A percentile compares a stretch with the other conserved stretches of the same genome.
phyloP scores from a whole-genome alignment of 1,140 invertebrate species.

The Zaprionus gabonicus region DNA sequence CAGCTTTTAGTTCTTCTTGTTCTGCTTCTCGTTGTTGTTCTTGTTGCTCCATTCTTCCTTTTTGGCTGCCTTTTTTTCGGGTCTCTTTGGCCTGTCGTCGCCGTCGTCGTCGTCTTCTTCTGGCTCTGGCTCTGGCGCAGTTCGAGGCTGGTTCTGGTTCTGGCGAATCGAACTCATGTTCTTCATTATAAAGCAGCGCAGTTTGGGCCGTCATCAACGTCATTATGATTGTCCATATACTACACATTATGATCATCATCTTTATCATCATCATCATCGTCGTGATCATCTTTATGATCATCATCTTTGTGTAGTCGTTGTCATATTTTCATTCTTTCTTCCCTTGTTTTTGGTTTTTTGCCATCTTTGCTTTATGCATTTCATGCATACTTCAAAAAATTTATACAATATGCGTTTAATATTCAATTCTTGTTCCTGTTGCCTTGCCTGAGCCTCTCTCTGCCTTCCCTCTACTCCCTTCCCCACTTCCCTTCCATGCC shows the following conservation, averaged over 20 bases:
- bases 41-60: constrained; percentile 68
- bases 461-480: background rate
- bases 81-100: constrained; percentile 42
- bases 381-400: constrained; percentile 61
- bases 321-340: constrained; percentile 57
- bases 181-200: constrained; percentile 74
- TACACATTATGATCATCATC: constrained; percentile 36
- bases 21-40: constrained; percentile 8
- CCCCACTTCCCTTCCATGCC: background rate
- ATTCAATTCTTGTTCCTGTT: constrained; percentile 70
- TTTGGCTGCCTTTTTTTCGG: constrained; percentile 49
- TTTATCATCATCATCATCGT: constrained; percentile 21
- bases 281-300: constrained; percentile 38
- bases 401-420: constrained; percentile 77
- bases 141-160: constrained; percentile 35
- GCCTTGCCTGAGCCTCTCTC: background rate
- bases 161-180: constrained; percentile 74
- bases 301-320: constrained; percentile 37
- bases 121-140: constrained; percentile 33
- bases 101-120: constrained; percentile 1
- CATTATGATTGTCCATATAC: constrained; percentile 26
- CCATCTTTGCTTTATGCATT: constrained; percentile 76
- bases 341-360: constrained; percentile 34
- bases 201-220: constrained; percentile 60
- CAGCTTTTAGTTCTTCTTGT: constrained; percentile 37